phyloP scores from a whole-genome alignment of 2,113 vertebrate species.

The Calidris pugnax region DNA sequence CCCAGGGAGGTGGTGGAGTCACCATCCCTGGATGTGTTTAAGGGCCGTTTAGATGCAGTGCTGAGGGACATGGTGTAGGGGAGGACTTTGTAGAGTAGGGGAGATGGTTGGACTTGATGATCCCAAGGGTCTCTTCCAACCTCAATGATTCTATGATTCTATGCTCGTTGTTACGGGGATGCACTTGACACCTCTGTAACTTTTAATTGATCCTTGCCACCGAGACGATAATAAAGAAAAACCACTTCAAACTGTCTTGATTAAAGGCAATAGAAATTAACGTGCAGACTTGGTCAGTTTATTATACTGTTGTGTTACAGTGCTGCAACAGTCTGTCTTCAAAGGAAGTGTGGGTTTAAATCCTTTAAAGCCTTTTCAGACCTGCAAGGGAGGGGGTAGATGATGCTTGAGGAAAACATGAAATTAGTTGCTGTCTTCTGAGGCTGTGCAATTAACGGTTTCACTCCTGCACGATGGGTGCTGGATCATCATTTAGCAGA shows the following conservation, averaged over 20 bases:
- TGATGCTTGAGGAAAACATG: background rate
- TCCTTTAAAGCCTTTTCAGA: background rate
- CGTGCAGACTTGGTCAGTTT: background rate
- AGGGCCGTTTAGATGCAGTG: too few relatives aligned
- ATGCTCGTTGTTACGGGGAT: background rate
- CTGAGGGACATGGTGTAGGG: too few relatives aligned
- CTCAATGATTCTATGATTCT: too few relatives aligned
- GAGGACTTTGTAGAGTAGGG: too few relatives aligned
- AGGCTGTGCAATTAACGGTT: background rate
- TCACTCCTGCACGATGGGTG: fast-evolving
- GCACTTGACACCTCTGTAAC: background rate
- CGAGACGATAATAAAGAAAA: background rate
- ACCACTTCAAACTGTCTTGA: background rate
- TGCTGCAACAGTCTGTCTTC: background rate
- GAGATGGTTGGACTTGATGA: too few relatives aligned
- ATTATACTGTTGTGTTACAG: background rate
- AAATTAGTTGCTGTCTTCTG: background rate
- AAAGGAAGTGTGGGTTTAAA: background rate
- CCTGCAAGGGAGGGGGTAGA: background rate
- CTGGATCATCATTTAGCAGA: background rate
- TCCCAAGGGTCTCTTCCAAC: too few relatives aligned
- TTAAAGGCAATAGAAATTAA: background rate
- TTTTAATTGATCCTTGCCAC: background rate
- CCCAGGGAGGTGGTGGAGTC: too few relatives aligned
- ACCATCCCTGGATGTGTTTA: too few relatives aligned